Evolutionary conservation across 2,888 invertebrate genomes (phyloP), one percentile per base, ranked within the genome.

Genomic region (Alsophila aescularia): DNA sequence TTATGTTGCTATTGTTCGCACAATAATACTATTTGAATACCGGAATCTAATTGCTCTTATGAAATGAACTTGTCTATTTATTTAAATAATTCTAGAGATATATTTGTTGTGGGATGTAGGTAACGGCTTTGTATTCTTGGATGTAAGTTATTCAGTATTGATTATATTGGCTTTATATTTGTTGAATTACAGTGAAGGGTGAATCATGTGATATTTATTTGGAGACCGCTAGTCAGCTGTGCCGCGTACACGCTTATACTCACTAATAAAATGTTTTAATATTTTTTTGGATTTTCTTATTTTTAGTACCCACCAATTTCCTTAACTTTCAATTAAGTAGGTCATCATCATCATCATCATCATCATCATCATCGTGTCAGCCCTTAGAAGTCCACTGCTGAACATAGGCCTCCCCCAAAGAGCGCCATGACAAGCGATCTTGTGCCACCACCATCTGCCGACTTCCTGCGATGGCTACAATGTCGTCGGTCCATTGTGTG

Each of bases 161-260:
- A 57, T 70, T 60, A 54, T 70, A 69, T 67, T 64, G 63, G 72
- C 66, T 67, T 70, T 73, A 42, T 64, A 69, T 68, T 68, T 55
- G 57, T 63, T 58, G 45, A 44, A 66, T 67, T 67, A 68, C 60
- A 70, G 73, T 70, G 68, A 69, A 72, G 62, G 68, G 73, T 70
- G 69, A 80, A 87, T 84, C 82, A 84, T 87, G 90, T 90, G 88
- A 90, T 88, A 87, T 80, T 82, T 70, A 79, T 79, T 82, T 79
- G 82, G 80, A 83, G 81, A 80, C 79, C 81, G 89, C 90, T 90
- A 90, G 90, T 90, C 90, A 90, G 86, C 85, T 79, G 89, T 85
- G 90, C 89, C 87, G 90, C 89, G 74, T 81, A 83, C 90, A 87
- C 89, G 90, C 90, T 90, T 90, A 84, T 86, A 90, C 88, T 90